These are phyloP conservation scores for Sardinella longiceps DNA, from an alignment of 2,797 vertebrate genomes.

Conservation along the genomic window DNA sequence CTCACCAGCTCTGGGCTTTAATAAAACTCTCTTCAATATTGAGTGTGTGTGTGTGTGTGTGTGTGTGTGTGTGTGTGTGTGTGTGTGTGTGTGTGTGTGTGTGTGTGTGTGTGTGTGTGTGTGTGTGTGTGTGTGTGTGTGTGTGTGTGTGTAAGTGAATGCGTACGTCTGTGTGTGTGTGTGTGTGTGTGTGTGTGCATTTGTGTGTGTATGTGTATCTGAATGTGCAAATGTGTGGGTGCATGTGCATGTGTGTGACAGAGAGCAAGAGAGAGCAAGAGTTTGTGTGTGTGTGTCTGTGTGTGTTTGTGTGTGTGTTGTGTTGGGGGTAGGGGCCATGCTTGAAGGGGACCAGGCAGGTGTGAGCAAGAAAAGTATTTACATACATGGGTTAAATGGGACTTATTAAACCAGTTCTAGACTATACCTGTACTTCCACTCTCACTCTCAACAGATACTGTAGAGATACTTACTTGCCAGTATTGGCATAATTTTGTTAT, in stretches of 20 bases:
- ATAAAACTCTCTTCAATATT: conserved; percentile 99
- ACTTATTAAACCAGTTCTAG: too few species aligned
- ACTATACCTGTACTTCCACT: too few species aligned
- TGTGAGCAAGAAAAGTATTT: not conserved
- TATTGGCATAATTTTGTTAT: too few species aligned
- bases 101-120: not conserved
- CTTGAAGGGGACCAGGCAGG: too few species aligned
- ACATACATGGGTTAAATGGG: too few species aligned
- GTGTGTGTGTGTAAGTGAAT: not conserved
- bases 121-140: not conserved
- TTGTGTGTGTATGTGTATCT: not conserved
- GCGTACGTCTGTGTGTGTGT: not conserved
- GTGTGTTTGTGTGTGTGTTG: not conserved
- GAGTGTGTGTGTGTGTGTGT: conserved; percentile 53
- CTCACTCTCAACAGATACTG: too few species aligned
- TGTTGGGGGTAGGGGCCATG: not conserved
- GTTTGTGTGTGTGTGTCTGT: not conserved
- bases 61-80: not conserved
- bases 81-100: not conserved
- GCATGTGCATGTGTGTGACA: too few species aligned
- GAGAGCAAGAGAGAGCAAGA: too few species aligned
- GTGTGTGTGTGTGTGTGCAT: not conserved
- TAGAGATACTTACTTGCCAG: too few species aligned
- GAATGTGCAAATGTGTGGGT: not conserved
- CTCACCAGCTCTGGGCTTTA: conserved; percentile 90